These are phyloP conservation scores for Choreutis nemorana DNA, from an alignment of 2,888 invertebrate genomes.

Conservation along the genomic window DNA sequence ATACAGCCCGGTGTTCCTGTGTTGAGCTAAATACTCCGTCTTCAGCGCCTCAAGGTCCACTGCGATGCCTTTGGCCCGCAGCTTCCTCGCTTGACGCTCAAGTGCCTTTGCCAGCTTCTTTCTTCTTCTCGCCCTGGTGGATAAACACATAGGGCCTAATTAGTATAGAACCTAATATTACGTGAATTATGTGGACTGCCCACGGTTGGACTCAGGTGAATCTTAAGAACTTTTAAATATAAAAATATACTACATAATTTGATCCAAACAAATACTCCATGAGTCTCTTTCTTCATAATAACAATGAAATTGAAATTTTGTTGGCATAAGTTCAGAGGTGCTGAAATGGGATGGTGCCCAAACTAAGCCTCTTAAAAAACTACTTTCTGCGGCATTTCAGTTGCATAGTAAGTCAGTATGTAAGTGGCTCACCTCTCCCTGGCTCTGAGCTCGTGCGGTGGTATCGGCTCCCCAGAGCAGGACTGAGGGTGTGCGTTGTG, in stretches of 20 bases:
- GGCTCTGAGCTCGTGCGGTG: constrained; percentile 86
- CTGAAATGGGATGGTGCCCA: too few relatives aligned
- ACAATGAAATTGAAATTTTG: too few relatives aligned
- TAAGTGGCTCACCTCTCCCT: constrained; percentile 75
- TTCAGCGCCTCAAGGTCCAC: constrained; percentile 87
- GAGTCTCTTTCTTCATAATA: too few relatives aligned
- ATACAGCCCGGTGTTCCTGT: constrained; percentile 68
- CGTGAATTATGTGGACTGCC: too few relatives aligned
- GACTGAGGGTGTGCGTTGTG: constrained; percentile 98
- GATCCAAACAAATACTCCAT: too few relatives aligned
- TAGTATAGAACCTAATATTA: constrained; percentile 55
- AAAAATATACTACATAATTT: too few relatives aligned
- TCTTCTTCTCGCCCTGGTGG: constrained; percentile 80
- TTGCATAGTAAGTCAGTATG: too few relatives aligned
- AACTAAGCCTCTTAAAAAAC: too few relatives aligned
- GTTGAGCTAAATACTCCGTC: constrained; percentile 85
- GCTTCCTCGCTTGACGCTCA: constrained; percentile 90
- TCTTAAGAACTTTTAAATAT: too few relatives aligned
- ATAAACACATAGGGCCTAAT: constrained; percentile 55
- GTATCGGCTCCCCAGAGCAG: constrained; percentile 96
- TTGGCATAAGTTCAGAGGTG: too few relatives aligned
- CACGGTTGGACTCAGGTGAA: too few relatives aligned
- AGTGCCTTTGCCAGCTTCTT: constrained; percentile 92
- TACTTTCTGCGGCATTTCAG: too few relatives aligned
- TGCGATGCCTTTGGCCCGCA: constrained; percentile 89